These are phyloP conservation scores for Drosophila trapezifrons DNA, from an alignment of 1,140 invertebrate genomes.

Conservation along the genomic window DNA sequence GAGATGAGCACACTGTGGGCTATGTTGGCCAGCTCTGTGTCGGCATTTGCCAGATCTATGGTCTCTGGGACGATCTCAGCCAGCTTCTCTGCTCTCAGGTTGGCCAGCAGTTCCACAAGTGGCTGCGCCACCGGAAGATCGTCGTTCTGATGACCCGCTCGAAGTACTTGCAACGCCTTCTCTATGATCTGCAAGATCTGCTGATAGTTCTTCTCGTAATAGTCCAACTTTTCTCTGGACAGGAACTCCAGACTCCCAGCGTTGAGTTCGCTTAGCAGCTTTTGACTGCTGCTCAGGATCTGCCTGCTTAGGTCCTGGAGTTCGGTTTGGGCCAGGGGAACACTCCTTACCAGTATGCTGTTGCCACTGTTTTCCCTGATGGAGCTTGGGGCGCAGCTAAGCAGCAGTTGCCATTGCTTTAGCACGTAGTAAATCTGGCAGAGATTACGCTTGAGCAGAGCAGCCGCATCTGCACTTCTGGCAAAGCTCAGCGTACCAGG, in stretches of 20 bases:
- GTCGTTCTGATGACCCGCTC: constrained; percentile 31
- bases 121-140: constrained; percentile 68
- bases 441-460: constrained; percentile 51
- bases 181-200: constrained; percentile 40
- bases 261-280: constrained; percentile 47
- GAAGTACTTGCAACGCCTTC: constrained; percentile 34
- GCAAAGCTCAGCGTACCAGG: constrained; percentile 27
- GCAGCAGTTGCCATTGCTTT: constrained; percentile 64
- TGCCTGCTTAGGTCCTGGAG: constrained; percentile 38
- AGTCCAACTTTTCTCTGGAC: constrained; percentile 21
- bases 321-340: constrained; percentile 23
- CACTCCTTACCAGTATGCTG: constrained; percentile 19
- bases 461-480: constrained; percentile 36
- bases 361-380: constrained; percentile 15
- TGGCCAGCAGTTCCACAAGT: constrained; percentile 37
- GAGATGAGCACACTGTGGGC: constrained; percentile 87
- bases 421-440: constrained; percentile 59
- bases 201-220: constrained; percentile 41
- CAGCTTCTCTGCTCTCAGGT: constrained; percentile 7
- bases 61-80: not conserved
- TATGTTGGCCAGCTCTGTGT: constrained; percentile 85
- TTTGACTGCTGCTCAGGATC: constrained; percentile 46
- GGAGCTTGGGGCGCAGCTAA: constrained; percentile 46
- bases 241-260: constrained; percentile 44
- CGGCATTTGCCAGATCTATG: constrained; percentile 60